Evolutionary conservation across 1,140 invertebrate species (phyloP), one percentile per base, ranked within the genome.

Genomic region (Euwallacea similis): DNA sequence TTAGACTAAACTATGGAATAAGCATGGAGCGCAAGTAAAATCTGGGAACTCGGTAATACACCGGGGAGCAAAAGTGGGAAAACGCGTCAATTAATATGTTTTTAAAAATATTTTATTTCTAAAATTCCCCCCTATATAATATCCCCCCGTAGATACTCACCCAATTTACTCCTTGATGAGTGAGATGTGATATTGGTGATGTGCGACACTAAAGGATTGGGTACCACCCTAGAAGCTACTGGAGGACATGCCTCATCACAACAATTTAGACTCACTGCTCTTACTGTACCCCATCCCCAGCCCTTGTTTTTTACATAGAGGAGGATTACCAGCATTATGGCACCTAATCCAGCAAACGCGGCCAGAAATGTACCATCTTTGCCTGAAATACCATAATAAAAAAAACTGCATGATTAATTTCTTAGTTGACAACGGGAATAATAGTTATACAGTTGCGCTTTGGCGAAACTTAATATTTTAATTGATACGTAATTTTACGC

Each of bases 261-360:
- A 78, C 87, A 88, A 15, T 15, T 67, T 58, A 84, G 82, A 53
- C 83, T 83, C 72, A 88, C 84, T 33, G 75, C 75, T 62, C 81
- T 78, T 54, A 86, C 85, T 21, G 85, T 86, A 69, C 86, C 84
- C 73, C 86, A 86, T 82, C 91, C 91, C 79, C 91, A 91, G 82
- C 91, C 88, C 80, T 88, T 89, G 76, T 91, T 91, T 80, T 91
- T 92, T 61, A 93, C 84, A 81, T 93, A 94, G 59, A 93, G 84
- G 75, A 92, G 90, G 74, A 93, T 87, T n/a, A 93, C 87, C 70
- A 94, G 81, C 59, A 94, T 84, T 41, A 93, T 83, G 42, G 90
- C 86, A 13, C 92, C 85, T 75, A 93, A 89, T 47, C 89, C 89
- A 69, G 88, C 89, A 71, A 93, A 88, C 65, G 88, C 91, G 78